phyloP scores from a whole-genome alignment of 2,888 invertebrate species.

The Limnephilus auricula region DNA sequence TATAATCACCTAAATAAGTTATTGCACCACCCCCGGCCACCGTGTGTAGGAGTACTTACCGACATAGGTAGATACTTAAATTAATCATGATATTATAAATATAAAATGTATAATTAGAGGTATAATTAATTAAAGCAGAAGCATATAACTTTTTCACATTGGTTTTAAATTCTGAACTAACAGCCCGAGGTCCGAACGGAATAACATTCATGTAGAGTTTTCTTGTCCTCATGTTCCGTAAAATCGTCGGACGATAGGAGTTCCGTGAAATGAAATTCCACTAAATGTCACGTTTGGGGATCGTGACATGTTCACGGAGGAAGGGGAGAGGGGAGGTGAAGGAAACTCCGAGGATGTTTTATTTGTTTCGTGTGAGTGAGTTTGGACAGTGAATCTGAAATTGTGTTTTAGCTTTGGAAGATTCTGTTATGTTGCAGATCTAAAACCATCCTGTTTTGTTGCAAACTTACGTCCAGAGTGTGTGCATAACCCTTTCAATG shows the following conservation, averaged over 20 bases:
- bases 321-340: neutral
- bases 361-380: neutral
- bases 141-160: neutral
- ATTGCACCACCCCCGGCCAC: too few species aligned
- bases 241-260: conserved; percentile 45
- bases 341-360: neutral
- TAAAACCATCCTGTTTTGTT: neutral
- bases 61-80: too few species aligned
- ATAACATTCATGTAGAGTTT: conserved; percentile 6
- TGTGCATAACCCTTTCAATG: neutral
- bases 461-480: neutral
- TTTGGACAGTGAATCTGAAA: neutral
- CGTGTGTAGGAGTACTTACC: too few species aligned
- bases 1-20: too few species aligned
- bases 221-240: conserved; percentile 21
- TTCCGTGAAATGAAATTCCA: conserved; percentile 55
- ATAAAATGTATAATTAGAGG: too few species aligned
- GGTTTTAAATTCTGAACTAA: neutral
- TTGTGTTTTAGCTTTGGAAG: neutral
- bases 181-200: neutral
- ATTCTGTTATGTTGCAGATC: neutral
- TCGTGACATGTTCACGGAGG: conserved; percentile 42
- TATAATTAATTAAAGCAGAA: neutral
- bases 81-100: too few species aligned
- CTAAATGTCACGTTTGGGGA: conserved; percentile 44